Evolutionary conservation across 1,140 invertebrate genomes (phyloP).

Genomic region (Odontomachus brunneus): DNA sequence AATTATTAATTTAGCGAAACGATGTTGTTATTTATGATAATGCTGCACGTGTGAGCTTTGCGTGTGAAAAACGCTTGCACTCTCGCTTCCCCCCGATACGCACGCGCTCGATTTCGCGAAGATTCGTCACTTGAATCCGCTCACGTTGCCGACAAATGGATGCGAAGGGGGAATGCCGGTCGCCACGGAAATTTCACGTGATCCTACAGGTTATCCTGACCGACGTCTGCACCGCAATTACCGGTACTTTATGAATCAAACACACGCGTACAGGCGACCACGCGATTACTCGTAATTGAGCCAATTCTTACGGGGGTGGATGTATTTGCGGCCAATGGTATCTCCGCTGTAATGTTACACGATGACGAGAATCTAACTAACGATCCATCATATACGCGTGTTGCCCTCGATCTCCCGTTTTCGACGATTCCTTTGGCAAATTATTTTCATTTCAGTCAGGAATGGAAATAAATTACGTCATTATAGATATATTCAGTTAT

Average conservation of each 20-base stretch:
- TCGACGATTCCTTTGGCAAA: constrained; percentile 38
- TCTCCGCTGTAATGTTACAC: constrained; percentile 57
- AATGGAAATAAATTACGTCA: neutral
- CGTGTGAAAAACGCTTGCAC: too few species aligned
- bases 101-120: neutral
- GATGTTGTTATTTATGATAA: too few species aligned
- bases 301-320: constrained; percentile 81
- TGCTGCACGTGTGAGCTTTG: too few species aligned
- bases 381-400: constrained; percentile 47
- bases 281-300: constrained; percentile 82
- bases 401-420: constrained; percentile 41
- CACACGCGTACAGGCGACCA: constrained; percentile 72
- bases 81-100: too few species aligned
- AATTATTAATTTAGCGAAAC: too few species aligned
- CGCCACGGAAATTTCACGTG: constrained; percentile 80
- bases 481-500: too few species aligned
- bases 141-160: constrained; percentile 9
- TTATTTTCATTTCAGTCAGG: constrained; percentile 17
- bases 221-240: constrained; percentile 80
- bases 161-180: constrained; percentile 47
- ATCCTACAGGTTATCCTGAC: constrained; percentile 79
- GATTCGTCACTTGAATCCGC: constrained; percentile 16
- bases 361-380: constrained; percentile 53
- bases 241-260: constrained; percentile 82
- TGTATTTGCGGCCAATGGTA: constrained; percentile 75